Conservation (phyloP, 2,888 invertebrate genomes). For the Amblyjoppa fuscipennis region DNA sequence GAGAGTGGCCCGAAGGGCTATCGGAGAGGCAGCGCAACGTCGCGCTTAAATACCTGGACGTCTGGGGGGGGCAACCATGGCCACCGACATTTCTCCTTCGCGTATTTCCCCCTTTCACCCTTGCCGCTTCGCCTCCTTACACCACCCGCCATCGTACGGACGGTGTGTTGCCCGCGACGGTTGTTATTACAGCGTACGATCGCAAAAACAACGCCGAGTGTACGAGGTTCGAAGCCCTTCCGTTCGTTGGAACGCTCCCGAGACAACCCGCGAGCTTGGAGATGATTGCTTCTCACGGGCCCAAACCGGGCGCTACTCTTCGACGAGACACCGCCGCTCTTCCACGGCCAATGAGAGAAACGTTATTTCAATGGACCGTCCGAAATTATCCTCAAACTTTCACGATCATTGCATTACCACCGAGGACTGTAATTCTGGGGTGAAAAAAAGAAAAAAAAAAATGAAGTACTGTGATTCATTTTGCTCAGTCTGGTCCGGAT, state of each 20-base stretch:
- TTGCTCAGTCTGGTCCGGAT: background rate
- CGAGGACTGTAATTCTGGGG: constrained; percentile 17
- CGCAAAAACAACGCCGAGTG: constrained; percentile 71
- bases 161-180: constrained; percentile 67
- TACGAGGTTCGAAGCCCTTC: constrained; percentile 55
- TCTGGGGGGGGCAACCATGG: constrained; percentile 59
- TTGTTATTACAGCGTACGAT: constrained; percentile 76
- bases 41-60: constrained; percentile 74
- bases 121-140: constrained; percentile 19
- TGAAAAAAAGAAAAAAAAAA: constrained; percentile 9
- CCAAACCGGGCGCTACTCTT: constrained; percentile 75
- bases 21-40: constrained; percentile 41
- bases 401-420: constrained; percentile 36
- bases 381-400: constrained; percentile 34
- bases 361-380: background rate
- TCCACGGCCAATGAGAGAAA: background rate
- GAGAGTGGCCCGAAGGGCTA: constrained; percentile 38
- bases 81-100: constrained; percentile 55
- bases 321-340: background rate
- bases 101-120: constrained; percentile 47
- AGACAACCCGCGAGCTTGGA: constrained; percentile 22
- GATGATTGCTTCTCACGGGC: constrained; percentile 78
- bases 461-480: constrained; percentile 12
- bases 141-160: constrained; percentile 30
- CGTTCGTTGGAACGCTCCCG: constrained; percentile 37